Percentiles rank a stretch among this genome's conserved stretches.
Evolutionary conservation across 2,797 vertebrate genomes (phyloP).

Genomic region (Pseudochromis fuscus): DNA sequence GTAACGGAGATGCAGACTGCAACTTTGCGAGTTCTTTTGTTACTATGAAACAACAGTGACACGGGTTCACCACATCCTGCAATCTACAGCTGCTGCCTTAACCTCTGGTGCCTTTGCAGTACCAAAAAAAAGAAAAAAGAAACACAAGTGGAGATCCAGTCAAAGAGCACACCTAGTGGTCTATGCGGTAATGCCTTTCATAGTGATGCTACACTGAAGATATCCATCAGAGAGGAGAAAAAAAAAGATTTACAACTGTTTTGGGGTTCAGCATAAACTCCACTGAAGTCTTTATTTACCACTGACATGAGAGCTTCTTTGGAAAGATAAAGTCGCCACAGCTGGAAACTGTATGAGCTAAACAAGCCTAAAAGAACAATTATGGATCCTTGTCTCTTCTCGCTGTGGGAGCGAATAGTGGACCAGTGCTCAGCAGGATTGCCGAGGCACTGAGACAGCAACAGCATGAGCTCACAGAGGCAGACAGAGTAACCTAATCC

Average conservation of each 20-base stretch:
- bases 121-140: not conserved
- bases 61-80: slow-evolving; percentile 80
- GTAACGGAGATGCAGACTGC: slow-evolving; percentile 49
- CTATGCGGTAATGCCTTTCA: slow-evolving; percentile 18
- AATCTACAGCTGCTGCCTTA: slow-evolving; percentile 63
- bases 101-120: slow-evolving; percentile 25
- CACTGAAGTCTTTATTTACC: slow-evolving; percentile 10
- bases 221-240: not conserved
- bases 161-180: slow-evolving; percentile 63
- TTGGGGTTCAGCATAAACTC: not conserved
- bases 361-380: slow-evolving; percentile 34
- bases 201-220: slow-evolving; percentile 2
- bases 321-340: slow-evolving; percentile 17
- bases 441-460: slow-evolving; percentile 70
- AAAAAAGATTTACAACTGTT: not conserved
- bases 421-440: slow-evolving; percentile 52
- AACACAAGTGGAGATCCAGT: slow-evolving; percentile 18
- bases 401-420: slow-evolving; percentile 44
- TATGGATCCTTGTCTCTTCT: slow-evolving; percentile 34
- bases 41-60: slow-evolving; percentile 59
- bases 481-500: slow-evolving; percentile 85
- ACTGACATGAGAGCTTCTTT: not conserved
- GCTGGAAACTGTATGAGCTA: slow-evolving; percentile 24
- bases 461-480: slow-evolving; percentile 82
- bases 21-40: slow-evolving; percentile 40